Evolutionary conservation across 2,888 invertebrate species (phyloP), one percentile per base, ranked within the genome.

Genomic region (Trichopoda pennipes): DNA sequence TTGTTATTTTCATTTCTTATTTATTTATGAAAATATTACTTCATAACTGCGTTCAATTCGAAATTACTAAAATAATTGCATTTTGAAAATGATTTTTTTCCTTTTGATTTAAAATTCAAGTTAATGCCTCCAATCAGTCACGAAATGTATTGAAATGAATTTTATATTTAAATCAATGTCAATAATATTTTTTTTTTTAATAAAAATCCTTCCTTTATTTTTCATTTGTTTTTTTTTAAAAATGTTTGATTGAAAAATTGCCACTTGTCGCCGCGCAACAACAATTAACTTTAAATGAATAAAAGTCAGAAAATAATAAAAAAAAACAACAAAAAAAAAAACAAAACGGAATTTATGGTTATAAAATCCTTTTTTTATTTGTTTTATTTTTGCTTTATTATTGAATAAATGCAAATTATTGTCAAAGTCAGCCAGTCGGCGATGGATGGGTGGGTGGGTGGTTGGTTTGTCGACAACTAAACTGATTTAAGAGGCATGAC

Each of bases 221-320:
- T 1, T 68, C 44, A 23, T 32, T 47, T 55, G 23, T 17, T 32
- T 4, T 32, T 66, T 53, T 9, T 32, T 38, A 51, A 64, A 28
- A 12, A 17, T n/a, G 28, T 44, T n/a, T 4, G 42, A 42, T 23
- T 38, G 8, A 21, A 73, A 77, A 19, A 55, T 21, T n/a, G 42
- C 53, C 38, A 53, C 58, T 60, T n/a, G n/a, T n/a, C 61, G 44
- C 55, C 53, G 68, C 66, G 66, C 73, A 73, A 16, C 60, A 68
- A 53, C 73, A 79, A 79, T 73, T 79, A 73, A 79, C 55, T 61
- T 38, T 55, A 60, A 53, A 14, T 8, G 38, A 38, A 38, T 12
- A 14, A 14, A 1, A 78, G n/a, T n/a, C n/a, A n/a, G n/a, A n/a
- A n/a, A n/a, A n/a, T n/a, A n/a, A n/a, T n/a, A n/a, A n/a, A n/a